Percentiles rank a stretch among this genome's conserved stretches.
These are phyloP conservation scores for Willisornis vidua DNA, from an alignment of 2,113 vertebrate genomes.

Conservation along the genomic window DNA sequence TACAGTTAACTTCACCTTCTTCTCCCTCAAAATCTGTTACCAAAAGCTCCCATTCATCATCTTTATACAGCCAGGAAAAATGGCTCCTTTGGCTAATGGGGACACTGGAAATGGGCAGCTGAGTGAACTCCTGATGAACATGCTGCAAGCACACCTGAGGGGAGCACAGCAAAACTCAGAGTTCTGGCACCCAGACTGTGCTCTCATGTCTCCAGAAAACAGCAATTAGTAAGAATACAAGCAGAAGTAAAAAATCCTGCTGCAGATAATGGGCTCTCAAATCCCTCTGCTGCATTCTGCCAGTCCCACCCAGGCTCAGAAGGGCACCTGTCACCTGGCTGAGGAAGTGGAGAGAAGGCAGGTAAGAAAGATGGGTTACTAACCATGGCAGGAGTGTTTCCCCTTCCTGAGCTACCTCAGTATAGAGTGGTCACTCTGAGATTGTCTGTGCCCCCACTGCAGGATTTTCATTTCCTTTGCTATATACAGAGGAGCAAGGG, in stretches of 20 bases:
- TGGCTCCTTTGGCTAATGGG: not conserved
- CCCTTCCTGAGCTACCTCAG: conserved; percentile 41
- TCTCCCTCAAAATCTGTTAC: not conserved
- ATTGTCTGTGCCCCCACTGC: not conserved
- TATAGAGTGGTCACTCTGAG: not conserved
- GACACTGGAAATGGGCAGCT: not conserved
- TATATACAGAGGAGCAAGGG: conserved; percentile 15
- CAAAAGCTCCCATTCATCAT: not conserved
- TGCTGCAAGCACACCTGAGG: not conserved
- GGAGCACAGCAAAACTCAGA: not conserved
- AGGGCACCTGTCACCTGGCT: not conserved
- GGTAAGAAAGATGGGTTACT: not conserved
- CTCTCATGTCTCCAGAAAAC: not conserved
- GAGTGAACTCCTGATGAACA: not conserved
- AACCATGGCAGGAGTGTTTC: not conserved
- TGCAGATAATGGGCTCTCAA: not conserved
- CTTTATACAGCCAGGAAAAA: not conserved
- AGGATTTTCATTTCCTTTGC: not conserved
- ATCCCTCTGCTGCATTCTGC: not conserved
- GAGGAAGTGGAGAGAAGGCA: not conserved
- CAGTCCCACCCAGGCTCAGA: not conserved
- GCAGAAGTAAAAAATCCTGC: not conserved
- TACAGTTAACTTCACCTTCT: not conserved
- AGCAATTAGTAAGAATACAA: not conserved
- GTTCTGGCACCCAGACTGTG: not conserved